Evolutionary conservation across 2,888 invertebrate genomes (phyloP), one percentile per base, ranked within the genome.

Genomic region (Aspidiotus destructor): DNA sequence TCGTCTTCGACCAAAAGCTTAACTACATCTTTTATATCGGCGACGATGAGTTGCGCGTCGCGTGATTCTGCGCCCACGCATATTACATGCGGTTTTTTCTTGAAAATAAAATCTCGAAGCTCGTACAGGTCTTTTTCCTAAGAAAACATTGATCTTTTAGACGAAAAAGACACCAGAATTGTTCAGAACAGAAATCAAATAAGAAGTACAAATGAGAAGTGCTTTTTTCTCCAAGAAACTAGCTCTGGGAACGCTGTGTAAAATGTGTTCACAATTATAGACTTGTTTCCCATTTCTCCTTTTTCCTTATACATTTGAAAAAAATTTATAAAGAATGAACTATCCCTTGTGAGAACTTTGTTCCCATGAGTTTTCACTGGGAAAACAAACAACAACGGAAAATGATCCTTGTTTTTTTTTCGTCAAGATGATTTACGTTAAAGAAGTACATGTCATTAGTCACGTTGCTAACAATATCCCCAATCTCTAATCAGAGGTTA

Each of bases 61-160:
- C 93, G 82, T 0, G 92, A 92, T 77, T 97, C 97, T 0, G 92
- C 95, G 9, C 92, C 89, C 15, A 96, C 84, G 0, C 86, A 89
- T 41, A 99, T 85, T 13, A 94, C 89, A 78, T 99, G 98, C 0
- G 99, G 99, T 75, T 92, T 93, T 78, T 95, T 94, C 28, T 84
- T 84, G 0, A 84, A 80, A 64, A 99, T 90, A 74, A 99, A 96
- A 73, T 92, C 87, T 71, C 82, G 83, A 55, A 92, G 73, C 41
- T 84, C 85, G 13, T 81, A 76, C 63, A 91, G 74, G 77, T 91
- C 91, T 0, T 83, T 80, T 75, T 86, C 81, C 78, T 81, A 71
- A 8, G 75, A 70, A 67, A 52, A 54, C 55, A 54, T 15, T 7
- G 8, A 54, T 54, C 5, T 52, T 1, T 52, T 52, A n/a, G 2